phyloP scores from a whole-genome alignment of 2,888 invertebrate genomes.

The Plemyria rubiginata region DNA sequence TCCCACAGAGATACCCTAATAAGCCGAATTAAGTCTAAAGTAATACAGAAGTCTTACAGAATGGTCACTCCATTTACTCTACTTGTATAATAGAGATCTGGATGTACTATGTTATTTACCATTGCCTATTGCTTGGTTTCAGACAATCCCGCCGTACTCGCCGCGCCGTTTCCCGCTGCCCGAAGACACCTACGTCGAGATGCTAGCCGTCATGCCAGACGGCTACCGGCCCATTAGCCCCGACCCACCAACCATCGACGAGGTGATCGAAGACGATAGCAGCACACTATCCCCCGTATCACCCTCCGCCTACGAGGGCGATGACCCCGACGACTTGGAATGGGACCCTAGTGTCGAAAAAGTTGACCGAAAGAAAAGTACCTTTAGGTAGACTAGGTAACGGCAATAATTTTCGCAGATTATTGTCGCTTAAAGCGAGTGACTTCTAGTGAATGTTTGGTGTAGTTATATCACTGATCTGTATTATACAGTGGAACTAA shows the following conservation, averaged over 20 bases:
- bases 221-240: constrained; percentile 73
- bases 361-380: constrained; percentile 58
- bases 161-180: constrained; percentile 90
- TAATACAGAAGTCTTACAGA: no score
- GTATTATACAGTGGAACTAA: no score
- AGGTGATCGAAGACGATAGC: constrained; percentile 38
- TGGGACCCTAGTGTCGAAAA: constrained; percentile 86
- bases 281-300: constrained; percentile 54
- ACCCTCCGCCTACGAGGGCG: constrained; percentile 85
- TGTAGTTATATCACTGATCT: no score
- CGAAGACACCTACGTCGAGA: constrained; percentile 88
- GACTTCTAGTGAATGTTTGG: not conserved
- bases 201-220: constrained; percentile 89
- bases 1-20: no score
- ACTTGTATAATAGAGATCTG: no score
- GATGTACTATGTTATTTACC: not conserved
- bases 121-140: constrained; percentile 47
- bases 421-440: constrained; percentile 10
- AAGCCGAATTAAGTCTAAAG: no score
- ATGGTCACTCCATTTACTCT: no score
- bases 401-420: constrained; percentile 14
- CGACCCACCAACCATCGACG: constrained; percentile 45
- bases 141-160: constrained; percentile 90
- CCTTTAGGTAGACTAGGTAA: constrained; percentile 57
- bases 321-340: constrained; percentile 94